These are phyloP conservation scores for Dicyrtomina minuta DNA, from an alignment of 2,888 invertebrate genomes.

Conservation along the genomic window DNA sequence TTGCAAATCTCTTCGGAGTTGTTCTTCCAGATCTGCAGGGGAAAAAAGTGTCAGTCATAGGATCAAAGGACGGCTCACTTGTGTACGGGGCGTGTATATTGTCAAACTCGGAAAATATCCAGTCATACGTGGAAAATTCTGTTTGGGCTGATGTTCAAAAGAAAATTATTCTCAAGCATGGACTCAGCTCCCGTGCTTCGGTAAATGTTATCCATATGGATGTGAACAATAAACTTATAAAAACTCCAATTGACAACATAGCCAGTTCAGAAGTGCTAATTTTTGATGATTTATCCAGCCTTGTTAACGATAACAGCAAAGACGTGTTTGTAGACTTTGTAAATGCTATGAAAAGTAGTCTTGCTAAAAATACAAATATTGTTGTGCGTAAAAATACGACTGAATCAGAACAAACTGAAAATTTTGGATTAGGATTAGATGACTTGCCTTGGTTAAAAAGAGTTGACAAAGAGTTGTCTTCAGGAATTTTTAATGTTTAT, in stretches of 20 bases:
- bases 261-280: background rate
- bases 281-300: background rate
- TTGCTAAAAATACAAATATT: too few species aligned
- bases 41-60: conserved; percentile 10
- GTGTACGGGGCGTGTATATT: conserved; percentile 14
- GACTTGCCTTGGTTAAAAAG: too few species aligned
- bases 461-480: too few species aligned
- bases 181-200: background rate
- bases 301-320: background rate
- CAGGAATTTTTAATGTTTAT: too few species aligned
- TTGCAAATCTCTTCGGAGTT: conserved; percentile 11
- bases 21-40: background rate
- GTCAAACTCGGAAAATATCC: background rate
- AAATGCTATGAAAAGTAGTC: too few species aligned
- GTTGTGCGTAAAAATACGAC: too few species aligned
- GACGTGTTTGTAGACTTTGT: background rate
- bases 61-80: conserved; percentile 2
- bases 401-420: too few species aligned
- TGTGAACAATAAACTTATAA: background rate
- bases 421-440: too few species aligned
- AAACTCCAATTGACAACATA: background rate
- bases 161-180: background rate
- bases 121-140: background rate
- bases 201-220: background rate
- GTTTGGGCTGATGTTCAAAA: background rate